These are phyloP conservation scores for Lysandra bellargus DNA, from an alignment of 2,888 invertebrate species.

Conservation along the genomic window DNA sequence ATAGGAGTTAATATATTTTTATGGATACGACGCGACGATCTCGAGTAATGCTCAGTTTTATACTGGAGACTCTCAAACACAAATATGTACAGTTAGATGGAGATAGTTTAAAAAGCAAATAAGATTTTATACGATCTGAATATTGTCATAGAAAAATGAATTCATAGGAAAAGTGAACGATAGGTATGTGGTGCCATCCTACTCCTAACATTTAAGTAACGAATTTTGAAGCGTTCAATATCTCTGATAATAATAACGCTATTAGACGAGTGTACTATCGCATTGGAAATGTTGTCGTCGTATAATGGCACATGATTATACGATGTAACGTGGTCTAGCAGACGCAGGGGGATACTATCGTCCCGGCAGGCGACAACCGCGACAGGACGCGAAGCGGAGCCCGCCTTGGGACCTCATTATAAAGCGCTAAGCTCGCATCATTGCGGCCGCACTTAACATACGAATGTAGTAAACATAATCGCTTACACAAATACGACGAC, in stretches of 20 bases:
- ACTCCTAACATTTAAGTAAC: not conserved
- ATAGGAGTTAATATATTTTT: slow-evolving; percentile 73
- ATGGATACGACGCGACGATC: slow-evolving; percentile 49
- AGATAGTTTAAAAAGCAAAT: not conserved
- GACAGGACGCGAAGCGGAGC: slow-evolving; percentile 45
- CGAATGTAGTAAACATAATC: slow-evolving; percentile 8
- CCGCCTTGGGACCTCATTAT: slow-evolving; percentile 66
- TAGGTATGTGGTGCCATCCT: not conserved
- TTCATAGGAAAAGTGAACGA: too few relatives aligned
- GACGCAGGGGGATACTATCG: slow-evolving; percentile 6
- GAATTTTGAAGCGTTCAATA: not conserved
- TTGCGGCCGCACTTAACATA: slow-evolving; percentile 41
- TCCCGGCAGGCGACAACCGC: slow-evolving; percentile 35
- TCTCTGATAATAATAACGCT: not conserved
- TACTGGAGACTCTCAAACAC: slow-evolving; percentile 21
- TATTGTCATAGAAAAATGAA: too few relatives aligned
- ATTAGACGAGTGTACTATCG: not conserved
- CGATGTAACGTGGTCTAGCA: slow-evolving; percentile 3
- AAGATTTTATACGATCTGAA: not conserved
- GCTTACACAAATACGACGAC: slow-evolving; percentile 18
- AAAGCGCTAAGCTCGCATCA: slow-evolving; percentile 56
- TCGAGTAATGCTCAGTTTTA: slow-evolving; percentile 36
- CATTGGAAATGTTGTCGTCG: not conserved
- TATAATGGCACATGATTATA: slow-evolving; percentile 11
- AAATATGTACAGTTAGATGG: slow-evolving; percentile 11